Base-by-base conservation (phyloP, 1,140 invertebrate species). In the Euura lappo region DNA sequence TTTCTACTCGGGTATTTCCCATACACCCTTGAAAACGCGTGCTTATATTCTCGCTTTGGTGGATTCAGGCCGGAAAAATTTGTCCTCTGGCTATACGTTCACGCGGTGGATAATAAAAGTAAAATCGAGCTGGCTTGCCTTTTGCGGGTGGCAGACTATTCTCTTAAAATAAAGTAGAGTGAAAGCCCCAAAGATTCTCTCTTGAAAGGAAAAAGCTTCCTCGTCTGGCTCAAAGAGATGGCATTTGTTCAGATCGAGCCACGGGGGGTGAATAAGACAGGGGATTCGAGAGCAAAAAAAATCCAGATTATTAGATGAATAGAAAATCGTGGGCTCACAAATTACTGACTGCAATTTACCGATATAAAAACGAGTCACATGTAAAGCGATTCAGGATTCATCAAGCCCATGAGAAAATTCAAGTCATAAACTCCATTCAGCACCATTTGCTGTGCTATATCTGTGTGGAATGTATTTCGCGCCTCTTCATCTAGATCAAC, bases 91-190 rank as follows among this genome's bases (percentile, higher is more conserved):
- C 28, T 28, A 28, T 28, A 28, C 28, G 28, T 28, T 3, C 51
- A 60, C 51, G 51, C 6, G 3, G 1, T 60, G 51, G 51, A 60
- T 60, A 11, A n/a, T 60, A 6, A 60, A 4, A 60, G 11, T 8
- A 60, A 60, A 60, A 60, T 60, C 51, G 51, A 60, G 51, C 51
- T 60, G 13, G 51, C 51, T 60, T n/a, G 51, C 8, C 51, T 60
- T 60, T 60, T 11, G 51, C 51, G 51, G 13, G 13, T 60, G 51
- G 51, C 13, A 60, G 51, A 60, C 28, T 28, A 60, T 60, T n/a
- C 13, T 60, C 51, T 60, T 60, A 60, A 60, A 60, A 60, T 60
- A 60, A 60, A 60, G 51, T 60, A 60, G 51, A 60, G 13, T 60
- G 28, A 60, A 60, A 60, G 51, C 51, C 51, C 51, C 13, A 8